Percentiles rank a stretch among this genome's conserved stretches.
Conservation (phyloP, 1,140 invertebrate genomes). For the Parapsyche elsis region DNA sequence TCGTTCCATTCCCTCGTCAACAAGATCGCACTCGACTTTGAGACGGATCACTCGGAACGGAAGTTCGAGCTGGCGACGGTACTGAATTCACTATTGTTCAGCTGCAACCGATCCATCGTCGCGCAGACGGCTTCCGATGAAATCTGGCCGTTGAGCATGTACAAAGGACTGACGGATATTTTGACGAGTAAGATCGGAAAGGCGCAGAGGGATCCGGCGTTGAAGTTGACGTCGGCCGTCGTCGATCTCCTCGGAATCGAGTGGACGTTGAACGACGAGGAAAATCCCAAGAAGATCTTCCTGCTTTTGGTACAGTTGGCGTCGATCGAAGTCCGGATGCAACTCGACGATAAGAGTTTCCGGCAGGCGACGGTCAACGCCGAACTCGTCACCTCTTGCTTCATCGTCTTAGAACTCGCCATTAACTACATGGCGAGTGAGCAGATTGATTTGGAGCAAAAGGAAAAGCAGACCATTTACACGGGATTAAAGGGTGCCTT, state of each 20-base stretch:
- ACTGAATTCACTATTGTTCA: conserved; percentile 78
- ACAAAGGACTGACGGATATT: conserved; percentile 83
- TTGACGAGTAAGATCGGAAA: conserved; percentile 87
- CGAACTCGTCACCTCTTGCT: conserved; percentile 84
- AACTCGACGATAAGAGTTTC: conserved; percentile 85
- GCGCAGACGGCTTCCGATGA: conserved; percentile 71
- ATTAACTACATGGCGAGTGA: conserved; percentile 85
- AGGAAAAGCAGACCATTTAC: conserved; percentile 90
- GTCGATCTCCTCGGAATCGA: conserved; percentile 86
- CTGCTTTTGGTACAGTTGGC: conserved; percentile 85
- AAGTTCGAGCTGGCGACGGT: conserved; percentile 88
- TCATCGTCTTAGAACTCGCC: conserved; percentile 83
- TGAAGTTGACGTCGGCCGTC: conserved; percentile 83
- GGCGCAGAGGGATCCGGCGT: conserved; percentile 86
- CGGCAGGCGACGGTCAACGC: conserved; percentile 80
- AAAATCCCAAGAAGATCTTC: conserved; percentile 85
- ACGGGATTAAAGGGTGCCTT: conserved; percentile 92
- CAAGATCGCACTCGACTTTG: conserved; percentile 86
- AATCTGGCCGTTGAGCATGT: conserved; percentile 81
- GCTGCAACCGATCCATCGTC: conserved; percentile 75
- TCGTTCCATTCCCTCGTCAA: conserved; percentile 85
- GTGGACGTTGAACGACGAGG: conserved; percentile 82
- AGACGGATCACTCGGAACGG: conserved; percentile 84
- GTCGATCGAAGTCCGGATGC: conserved; percentile 93
- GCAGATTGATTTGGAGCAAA: conserved; percentile 85